These are phyloP conservation scores for Anoplophora glabripennis DNA, from an alignment of 1,140 invertebrate species.

Conservation along the genomic window DNA sequence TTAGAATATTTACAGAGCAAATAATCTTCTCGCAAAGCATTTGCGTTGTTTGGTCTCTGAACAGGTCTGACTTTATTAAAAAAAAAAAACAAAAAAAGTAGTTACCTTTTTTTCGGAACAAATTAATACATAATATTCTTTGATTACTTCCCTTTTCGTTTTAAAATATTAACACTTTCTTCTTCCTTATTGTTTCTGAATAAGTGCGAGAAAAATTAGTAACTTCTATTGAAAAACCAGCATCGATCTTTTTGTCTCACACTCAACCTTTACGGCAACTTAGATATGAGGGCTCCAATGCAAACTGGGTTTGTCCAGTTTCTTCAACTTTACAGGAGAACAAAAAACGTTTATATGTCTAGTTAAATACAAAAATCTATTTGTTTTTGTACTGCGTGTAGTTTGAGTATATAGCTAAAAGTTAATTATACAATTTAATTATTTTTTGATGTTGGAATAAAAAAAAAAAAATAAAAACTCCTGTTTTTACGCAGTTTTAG, in stretches of 20 bases:
- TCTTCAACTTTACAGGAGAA: no score
- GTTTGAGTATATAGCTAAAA: no score
- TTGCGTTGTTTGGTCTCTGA: conserved; percentile 10
- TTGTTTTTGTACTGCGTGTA: no score
- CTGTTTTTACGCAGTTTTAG: no score
- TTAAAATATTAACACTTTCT: conserved; percentile 9
- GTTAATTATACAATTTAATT: no score
- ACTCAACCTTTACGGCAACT: conserved; percentile 8
- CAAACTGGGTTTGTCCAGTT: no score
- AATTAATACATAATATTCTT: conserved; percentile 16
- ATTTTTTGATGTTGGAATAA: no score
- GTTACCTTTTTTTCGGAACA: conserved; percentile 20
- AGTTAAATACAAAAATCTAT: no score
- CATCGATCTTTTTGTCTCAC: conserved; percentile 15
- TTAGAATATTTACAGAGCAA: conserved; percentile 19
- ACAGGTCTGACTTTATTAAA: conserved; percentile 19
- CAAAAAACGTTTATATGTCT: no score
- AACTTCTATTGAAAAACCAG: conserved; percentile 11
- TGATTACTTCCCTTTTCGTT: conserved; percentile 7
- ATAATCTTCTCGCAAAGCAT: neutral
- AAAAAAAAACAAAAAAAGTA: conserved; percentile 3
- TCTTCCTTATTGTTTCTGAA: conserved; percentile 16
- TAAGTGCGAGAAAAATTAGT: conserved; percentile 25
- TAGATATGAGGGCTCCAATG: no score
- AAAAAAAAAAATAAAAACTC: no score